Conservation (phyloP, 1,140 invertebrate species). For the Plectrocnemia conspersa region DNA sequence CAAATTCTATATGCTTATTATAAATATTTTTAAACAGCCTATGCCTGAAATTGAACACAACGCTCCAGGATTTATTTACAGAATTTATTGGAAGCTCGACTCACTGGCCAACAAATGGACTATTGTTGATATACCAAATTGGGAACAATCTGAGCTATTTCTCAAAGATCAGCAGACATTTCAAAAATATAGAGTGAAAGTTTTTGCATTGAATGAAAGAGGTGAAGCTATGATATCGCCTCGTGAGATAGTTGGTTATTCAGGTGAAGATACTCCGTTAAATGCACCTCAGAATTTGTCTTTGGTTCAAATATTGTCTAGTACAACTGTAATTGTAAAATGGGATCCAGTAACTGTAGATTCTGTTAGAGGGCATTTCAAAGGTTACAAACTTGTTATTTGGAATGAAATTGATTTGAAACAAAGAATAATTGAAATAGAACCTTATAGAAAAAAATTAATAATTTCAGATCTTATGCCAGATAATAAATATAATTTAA, state of each 20-base stretch:
- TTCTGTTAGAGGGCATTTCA: conserved; percentile 82
- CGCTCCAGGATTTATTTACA: conserved; percentile 87
- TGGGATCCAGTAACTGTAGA: conserved; percentile 77
- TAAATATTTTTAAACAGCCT: conserved; percentile 51
- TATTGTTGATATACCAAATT: conserved; percentile 70
- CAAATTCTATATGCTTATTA: no score
- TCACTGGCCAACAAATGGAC: conserved; percentile 70
- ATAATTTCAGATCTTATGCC: conserved; percentile 85
- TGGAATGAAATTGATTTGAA: conserved; percentile 83
- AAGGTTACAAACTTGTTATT: conserved; percentile 92
- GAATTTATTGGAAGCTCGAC: conserved; percentile 80
- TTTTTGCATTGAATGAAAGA: conserved; percentile 84
- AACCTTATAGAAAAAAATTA: conserved; percentile 63
- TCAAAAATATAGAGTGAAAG: conserved; percentile 84
- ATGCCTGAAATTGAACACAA: conserved; percentile 98
- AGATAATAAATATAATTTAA: conserved; percentile 82
- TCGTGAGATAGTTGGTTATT: conserved; percentile 81
- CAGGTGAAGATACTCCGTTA: conserved; percentile 87
- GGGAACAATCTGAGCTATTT: conserved; percentile 61
- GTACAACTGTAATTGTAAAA: conserved; percentile 72
- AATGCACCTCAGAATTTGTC: conserved; percentile 83
- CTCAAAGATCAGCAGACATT: conserved; percentile 84
- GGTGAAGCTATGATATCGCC: conserved; percentile 83
- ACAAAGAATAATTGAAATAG: conserved; percentile 68
- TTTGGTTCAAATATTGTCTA: conserved; percentile 64